Evolutionary conservation across 2,888 invertebrate genomes (phyloP).

Genomic region (Nomada goodeniana): DNA sequence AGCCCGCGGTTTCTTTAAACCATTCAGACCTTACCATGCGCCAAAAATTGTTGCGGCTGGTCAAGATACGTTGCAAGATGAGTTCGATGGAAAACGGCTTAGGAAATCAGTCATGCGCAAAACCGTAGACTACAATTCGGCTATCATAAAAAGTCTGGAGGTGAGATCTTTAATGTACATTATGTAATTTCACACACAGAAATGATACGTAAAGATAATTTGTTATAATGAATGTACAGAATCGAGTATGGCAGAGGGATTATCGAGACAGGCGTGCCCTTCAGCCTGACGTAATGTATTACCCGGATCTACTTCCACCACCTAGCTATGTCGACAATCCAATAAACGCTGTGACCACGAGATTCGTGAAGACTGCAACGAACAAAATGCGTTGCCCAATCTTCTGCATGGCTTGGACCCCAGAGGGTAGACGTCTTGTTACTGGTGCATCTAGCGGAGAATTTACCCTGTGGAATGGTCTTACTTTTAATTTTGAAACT

Average conservation of each 20-base stretch:
- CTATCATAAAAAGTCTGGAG: constrained; percentile 96
- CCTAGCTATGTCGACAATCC: constrained; percentile 97
- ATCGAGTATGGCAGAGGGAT: constrained; percentile 98
- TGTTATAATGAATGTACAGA: constrained; percentile 84
- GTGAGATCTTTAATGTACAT: constrained; percentile 84
- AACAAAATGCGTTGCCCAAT: constrained; percentile 99
- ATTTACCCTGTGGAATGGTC: constrained; percentile 99
- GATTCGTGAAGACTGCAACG: constrained; percentile 99
- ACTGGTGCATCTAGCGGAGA: constrained; percentile 99
- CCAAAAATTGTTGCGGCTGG: constrained; percentile 82
- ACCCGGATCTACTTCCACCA: constrained; percentile 96
- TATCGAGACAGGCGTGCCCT: constrained; percentile 94
- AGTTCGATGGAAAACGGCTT: constrained; percentile 98
- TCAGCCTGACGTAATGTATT: constrained; percentile 98
- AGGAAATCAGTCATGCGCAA: constrained; percentile 98
- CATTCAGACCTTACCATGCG: constrained; percentile 84
- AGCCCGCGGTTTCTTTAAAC: constrained; percentile 84
- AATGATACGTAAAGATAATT: not conserved
- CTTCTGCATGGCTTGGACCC: constrained; percentile 99
- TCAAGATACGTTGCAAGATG: constrained; percentile 87
- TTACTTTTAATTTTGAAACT: constrained; percentile 99
- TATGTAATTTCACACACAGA: not conserved
- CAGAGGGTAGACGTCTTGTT: constrained; percentile 98
- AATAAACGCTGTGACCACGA: constrained; percentile 97
- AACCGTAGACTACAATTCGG: constrained; percentile 98